Conservation (phyloP, 2,888 invertebrate species). For the Hipparchia semele region DNA sequence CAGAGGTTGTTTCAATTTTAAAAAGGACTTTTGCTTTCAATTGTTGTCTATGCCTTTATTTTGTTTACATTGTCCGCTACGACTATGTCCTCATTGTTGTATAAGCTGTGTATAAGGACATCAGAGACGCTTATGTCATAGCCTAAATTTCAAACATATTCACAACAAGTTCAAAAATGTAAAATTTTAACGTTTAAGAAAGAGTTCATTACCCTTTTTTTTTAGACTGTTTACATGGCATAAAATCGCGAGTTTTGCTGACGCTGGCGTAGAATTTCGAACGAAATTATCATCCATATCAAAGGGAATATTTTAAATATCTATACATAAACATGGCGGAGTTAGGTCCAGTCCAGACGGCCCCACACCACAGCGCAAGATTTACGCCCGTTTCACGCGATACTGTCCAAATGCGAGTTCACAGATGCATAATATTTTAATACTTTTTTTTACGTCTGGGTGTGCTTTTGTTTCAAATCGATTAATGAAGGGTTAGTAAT, state of each 20-base stretch:
- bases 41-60: slow-evolving; percentile 18
- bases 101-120: background rate
- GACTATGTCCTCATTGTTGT: slow-evolving; percentile 6
- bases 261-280: slow-evolving; percentile 64
- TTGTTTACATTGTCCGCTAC: slow-evolving; percentile 22
- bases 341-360: slow-evolving; percentile 74
- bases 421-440: slow-evolving; percentile 73
- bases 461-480: slow-evolving; percentile 63
- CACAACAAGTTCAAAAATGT: background rate
- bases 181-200: slow-evolving; percentile 2
- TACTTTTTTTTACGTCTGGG: slow-evolving; percentile 69
- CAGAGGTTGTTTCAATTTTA: slow-evolving; percentile 30
- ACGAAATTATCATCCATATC: slow-evolving; percentile 81
- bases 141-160: background rate
- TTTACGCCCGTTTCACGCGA: slow-evolving; percentile 70
- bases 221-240: slow-evolving; percentile 15
- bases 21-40: slow-evolving; percentile 23
- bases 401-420: slow-evolving; percentile 70
- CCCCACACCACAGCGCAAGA: slow-evolving; percentile 70
- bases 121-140: background rate
- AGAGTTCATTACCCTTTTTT: slow-evolving; percentile 18
- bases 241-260: slow-evolving; percentile 54
- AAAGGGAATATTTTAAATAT: slow-evolving; percentile 83
- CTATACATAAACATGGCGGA: slow-evolving; percentile 70
- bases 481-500: slow-evolving; percentile 17